Percentiles rank a stretch among this genome's conserved stretches.
Conservation (phyloP, 53 echinoderm and acorn worm genomes). For the Hippasteria phrygiana region DNA sequence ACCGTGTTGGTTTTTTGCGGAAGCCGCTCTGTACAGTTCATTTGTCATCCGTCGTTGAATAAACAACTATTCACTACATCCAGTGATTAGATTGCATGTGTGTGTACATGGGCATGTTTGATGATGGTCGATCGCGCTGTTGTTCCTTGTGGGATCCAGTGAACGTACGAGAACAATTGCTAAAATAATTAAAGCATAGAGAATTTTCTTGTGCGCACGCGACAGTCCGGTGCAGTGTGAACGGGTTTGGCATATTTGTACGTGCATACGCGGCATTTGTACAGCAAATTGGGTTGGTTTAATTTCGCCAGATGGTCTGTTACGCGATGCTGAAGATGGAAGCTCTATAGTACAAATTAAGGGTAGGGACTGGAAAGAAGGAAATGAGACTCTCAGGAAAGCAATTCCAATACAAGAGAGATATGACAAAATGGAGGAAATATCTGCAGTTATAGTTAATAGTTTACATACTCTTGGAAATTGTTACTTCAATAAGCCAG, state of each 20-base stretch:
- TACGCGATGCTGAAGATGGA: not conserved
- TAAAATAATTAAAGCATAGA: not conserved
- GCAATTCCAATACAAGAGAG: not conserved
- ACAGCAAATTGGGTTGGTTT: not conserved
- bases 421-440: not conserved
- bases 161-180: not conserved
- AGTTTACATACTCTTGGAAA: too few relatives aligned
- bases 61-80: constrained; percentile 1
- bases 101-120: not conserved
- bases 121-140: not conserved
- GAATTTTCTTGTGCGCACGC: not conserved
- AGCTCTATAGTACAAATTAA: not conserved
- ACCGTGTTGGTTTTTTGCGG: not conserved
- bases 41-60: not conserved
- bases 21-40: not conserved
- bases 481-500: too few relatives aligned
- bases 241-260: not conserved
- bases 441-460: too few relatives aligned
- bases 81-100: constrained; percentile 22
- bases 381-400: not conserved
- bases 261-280: not conserved
- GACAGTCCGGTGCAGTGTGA: not conserved
- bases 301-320: not conserved
- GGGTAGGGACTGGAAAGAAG: not conserved
- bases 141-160: not conserved